Percentiles rank a stretch among this genome's conserved stretches.
These are phyloP conservation scores for Scophthalmus maximus DNA, from an alignment of 2,113 vertebrate species.

Conservation along the genomic window DNA sequence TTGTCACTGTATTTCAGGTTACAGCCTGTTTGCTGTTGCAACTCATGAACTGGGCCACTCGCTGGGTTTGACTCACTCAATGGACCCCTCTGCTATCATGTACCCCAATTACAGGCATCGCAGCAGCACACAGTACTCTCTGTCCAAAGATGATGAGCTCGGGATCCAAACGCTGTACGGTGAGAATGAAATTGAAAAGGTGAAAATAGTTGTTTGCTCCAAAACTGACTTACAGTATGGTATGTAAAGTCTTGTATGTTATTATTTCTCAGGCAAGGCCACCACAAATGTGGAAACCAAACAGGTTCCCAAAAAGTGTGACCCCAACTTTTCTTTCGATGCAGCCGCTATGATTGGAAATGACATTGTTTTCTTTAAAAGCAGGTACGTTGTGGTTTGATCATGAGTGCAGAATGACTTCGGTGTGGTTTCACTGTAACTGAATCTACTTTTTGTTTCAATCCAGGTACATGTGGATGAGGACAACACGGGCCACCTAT, in stretches of 20 bases:
- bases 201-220: not conserved
- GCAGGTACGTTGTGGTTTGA: slow-evolving; percentile 53
- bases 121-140: slow-evolving; percentile 71
- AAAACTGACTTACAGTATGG: not conserved
- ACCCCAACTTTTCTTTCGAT: slow-evolving; percentile 70
- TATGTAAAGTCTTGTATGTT: not conserved
- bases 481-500: slow-evolving; percentile 53
- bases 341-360: slow-evolving; percentile 72
- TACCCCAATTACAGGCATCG: slow-evolving; percentile 83
- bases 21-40: slow-evolving; percentile 80
- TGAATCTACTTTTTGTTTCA: not conserved
- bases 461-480: slow-evolving; percentile 74
- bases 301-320: slow-evolving; percentile 62
- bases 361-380: slow-evolving; percentile 77
- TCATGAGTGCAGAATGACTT: no score
- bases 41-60: slow-evolving; percentile 85
- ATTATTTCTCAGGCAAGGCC: slow-evolving; percentile 60
- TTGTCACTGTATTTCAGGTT: slow-evolving; percentile 67
- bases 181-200: slow-evolving; percentile 16
- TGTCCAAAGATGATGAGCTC: slow-evolving; percentile 80
- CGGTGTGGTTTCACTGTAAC: no score
- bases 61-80: slow-evolving; percentile 82
- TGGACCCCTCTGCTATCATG: slow-evolving; percentile 81
- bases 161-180: slow-evolving; percentile 82
- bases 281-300: slow-evolving; percentile 25